Evolutionary conservation across 1,140 invertebrate species (phyloP), one percentile per base, ranked within the genome.

Genomic region (Drosophila trapezifrons): DNA sequence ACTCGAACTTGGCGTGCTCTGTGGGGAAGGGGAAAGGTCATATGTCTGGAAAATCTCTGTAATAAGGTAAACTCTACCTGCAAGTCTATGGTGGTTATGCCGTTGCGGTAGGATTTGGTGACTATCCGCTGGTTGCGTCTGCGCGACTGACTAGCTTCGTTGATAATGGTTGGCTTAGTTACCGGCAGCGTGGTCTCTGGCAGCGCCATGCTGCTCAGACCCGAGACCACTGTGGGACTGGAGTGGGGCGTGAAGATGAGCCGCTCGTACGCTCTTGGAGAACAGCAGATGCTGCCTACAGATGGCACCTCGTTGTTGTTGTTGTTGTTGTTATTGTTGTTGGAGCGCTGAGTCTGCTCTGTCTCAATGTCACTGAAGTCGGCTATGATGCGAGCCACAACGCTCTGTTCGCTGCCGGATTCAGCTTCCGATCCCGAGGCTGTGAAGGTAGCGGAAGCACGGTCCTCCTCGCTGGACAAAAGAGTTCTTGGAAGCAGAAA

Each of bases 291-390:
- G 38, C 5, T 60, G 35, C 47, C 46, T 6, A 29, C 63, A 35
- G 29, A 18, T 27, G 49, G 20, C 43, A 38, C 7, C 4, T 80
- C 74, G 49, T 55, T 63, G 56, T 70, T 67, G 29, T 71, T 76
- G 49, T 55, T 63, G 56, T 70, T 67, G 29, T 71, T 76, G 47
- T 60, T 78, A 12, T 45, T 75, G 45, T n/a, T 70, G 27, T 63
- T 20, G 0, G 49, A 47, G 20, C 76, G 86, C 13, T 89, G 82
- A 13, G 57, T 59, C 12, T 81, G 71, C 27, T 92, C 91, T 4
- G 79, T 83, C 76, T 92, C 91, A 10, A 91, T 83, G 52, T 92
- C 91, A 58, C 89, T 86, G 51, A 92, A 92, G 60, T 92, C 91
- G 10, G 91, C 91, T 51, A 92, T 91, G 20, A 92, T 92, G 8